phyloP scores from a whole-genome alignment of 2,113 vertebrate species.

The Pachycephala philippinensis region DNA sequence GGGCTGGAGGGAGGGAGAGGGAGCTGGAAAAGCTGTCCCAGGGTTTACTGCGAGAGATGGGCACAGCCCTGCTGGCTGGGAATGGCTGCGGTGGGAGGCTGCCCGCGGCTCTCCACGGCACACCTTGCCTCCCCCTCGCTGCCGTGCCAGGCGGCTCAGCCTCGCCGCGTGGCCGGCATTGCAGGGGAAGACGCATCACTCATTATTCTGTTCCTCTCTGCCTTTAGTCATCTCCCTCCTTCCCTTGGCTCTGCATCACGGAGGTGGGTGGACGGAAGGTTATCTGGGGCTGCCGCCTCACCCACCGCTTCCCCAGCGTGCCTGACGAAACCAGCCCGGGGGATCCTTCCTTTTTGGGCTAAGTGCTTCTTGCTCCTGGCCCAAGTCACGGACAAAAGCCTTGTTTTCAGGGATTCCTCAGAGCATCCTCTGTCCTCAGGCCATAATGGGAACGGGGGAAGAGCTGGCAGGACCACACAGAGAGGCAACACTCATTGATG shows the following conservation, averaged over 20 bases:
- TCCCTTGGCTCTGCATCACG: slow-evolving; percentile 35
- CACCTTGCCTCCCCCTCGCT: neutral
- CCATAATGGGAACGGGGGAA: neutral
- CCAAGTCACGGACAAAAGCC: neutral
- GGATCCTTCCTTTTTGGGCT: slow-evolving; percentile 23
- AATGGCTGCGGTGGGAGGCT: neutral
- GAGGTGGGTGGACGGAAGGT: slow-evolving; percentile 62
- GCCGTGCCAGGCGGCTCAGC: neutral
- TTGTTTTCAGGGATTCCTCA: neutral
- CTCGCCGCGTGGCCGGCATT: neutral
- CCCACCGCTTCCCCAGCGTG: slow-evolving; percentile 5
- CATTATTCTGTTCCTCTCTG: slow-evolving; percentile 27
- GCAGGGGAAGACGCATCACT: neutral
- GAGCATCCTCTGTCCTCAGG: neutral
- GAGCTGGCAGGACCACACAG: neutral
- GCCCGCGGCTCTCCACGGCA: neutral
- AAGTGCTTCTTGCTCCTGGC: neutral
- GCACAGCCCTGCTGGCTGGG: neutral
- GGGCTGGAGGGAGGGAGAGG: neutral
- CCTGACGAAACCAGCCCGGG: slow-evolving; percentile 24
- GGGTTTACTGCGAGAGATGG: neutral
- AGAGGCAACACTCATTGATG: neutral
- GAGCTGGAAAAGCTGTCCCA: neutral
- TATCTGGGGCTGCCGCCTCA: slow-evolving; percentile 58
- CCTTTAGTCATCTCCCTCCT: slow-evolving; percentile 63